Evolutionary conservation across 2,113 vertebrate genomes (phyloP).

Genomic region (Verasper variegatus): DNA sequence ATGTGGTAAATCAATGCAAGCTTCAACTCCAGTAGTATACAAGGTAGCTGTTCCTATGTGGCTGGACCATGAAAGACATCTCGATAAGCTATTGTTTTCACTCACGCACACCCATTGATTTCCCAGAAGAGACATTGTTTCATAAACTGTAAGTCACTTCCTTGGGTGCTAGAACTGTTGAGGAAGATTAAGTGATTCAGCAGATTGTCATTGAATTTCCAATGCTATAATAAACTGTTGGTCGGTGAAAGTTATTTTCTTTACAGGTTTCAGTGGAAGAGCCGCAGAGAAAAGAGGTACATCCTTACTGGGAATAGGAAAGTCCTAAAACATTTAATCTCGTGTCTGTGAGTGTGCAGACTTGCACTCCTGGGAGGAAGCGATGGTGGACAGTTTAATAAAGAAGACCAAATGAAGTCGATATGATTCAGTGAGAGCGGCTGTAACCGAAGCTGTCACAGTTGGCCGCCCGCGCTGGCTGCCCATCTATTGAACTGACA

Average conservation of each 20-base stretch:
- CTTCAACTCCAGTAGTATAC: conserved; percentile 4
- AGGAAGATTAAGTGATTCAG: conserved; percentile 33
- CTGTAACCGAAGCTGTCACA: conserved; percentile 44
- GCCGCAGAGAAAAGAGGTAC: not conserved
- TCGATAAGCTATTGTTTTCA: conserved; percentile 30
- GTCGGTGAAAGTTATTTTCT: not conserved
- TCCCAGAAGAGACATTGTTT: conserved; percentile 37
- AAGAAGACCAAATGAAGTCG: conserved; percentile 35
- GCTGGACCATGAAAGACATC: conserved; percentile 6
- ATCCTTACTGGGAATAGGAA: conserved; percentile 4
- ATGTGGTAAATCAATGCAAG: conserved; percentile 33
- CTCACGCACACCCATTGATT: conserved; percentile 37
- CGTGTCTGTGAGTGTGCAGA: not conserved
- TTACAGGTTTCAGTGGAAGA: not conserved
- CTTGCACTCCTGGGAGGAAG: not conserved
- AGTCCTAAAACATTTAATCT: conserved; percentile 3
- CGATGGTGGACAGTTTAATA: conserved; percentile 24
- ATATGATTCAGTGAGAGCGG: conserved; percentile 47
- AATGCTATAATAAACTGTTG: not conserved
- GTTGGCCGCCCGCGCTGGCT: conserved; percentile 23
- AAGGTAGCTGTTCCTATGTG: not conserved
- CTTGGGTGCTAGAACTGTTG: not conserved
- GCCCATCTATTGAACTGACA: conserved; percentile 52
- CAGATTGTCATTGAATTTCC: conserved; percentile 1
- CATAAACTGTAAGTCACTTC: conserved; percentile 45